These are phyloP conservation scores for Penaeus monodon DNA, from an alignment of 2,888 invertebrate species.

Conservation along the genomic window DNA sequence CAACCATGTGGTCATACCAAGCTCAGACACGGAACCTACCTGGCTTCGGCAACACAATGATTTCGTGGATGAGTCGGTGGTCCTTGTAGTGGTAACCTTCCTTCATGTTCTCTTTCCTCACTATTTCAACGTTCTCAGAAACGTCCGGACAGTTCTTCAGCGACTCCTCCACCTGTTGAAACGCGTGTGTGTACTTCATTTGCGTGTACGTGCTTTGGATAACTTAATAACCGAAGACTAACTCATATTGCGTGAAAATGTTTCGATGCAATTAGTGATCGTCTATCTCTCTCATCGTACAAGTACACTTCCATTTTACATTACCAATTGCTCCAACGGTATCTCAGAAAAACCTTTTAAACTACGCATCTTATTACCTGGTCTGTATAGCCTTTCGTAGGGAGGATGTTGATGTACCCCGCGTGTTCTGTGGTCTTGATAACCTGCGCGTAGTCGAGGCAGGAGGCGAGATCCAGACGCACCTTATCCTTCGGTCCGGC, in stretches of 20 bases:
- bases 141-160: too few relatives aligned
- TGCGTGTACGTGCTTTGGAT: neutral
- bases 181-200: neutral
- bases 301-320: too few relatives aligned
- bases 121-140: neutral
- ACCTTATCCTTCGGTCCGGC: neutral
- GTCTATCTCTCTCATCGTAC: too few relatives aligned
- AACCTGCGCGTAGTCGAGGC: neutral
- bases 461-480: neutral
- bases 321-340: neutral
- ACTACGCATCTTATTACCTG: neutral
- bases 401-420: slow-evolving; percentile 15
- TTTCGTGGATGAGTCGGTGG: slow-evolving; percentile 13
- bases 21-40: neutral
- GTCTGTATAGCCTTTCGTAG: neutral
- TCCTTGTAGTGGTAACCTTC: slow-evolving; percentile 5
- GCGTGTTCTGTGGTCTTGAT: neutral
- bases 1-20: neutral
- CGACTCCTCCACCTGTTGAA: too few relatives aligned
- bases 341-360: neutral
- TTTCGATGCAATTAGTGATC: too few relatives aligned
- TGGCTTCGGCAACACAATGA: neutral
- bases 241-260: too few relatives aligned
- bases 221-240: neutral
- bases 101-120: neutral